These are phyloP conservation scores for Drosophila mulleri DNA, from an alignment of 2,888 invertebrate genomes.

Conservation along the genomic window DNA sequence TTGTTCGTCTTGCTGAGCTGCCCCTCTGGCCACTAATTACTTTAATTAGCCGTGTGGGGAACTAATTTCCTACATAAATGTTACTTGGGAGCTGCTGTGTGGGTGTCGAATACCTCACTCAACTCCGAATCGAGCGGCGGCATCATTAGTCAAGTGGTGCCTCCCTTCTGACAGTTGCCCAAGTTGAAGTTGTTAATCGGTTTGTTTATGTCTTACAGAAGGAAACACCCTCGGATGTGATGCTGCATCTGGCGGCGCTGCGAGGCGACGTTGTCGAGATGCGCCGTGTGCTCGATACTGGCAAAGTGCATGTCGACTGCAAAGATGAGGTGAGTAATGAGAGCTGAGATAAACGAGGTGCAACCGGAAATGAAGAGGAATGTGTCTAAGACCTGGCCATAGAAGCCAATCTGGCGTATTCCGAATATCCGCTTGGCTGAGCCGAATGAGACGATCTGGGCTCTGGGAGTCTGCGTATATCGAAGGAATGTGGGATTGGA, in stretches of 20 bases:
- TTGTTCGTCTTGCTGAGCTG: slow-evolving; percentile 9
- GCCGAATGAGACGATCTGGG: neutral
- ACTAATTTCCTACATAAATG: slow-evolving; percentile 47
- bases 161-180: slow-evolving; percentile 51
- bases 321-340: slow-evolving; percentile 91
- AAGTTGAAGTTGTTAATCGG: slow-evolving; percentile 46
- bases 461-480: neutral
- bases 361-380: neutral
- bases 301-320: slow-evolving; percentile 97
- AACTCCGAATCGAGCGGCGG: neutral
- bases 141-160: slow-evolving; percentile 33
- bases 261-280: slow-evolving; percentile 93
- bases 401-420: neutral
- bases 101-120: slow-evolving; percentile 6
- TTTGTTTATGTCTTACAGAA: slow-evolving; percentile 88
- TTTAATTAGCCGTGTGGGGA: slow-evolving; percentile 42
- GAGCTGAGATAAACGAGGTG: neutral
- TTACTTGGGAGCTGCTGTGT: slow-evolving; percentile 25
- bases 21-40: slow-evolving; percentile 59
- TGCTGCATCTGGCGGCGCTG: slow-evolving; percentile 95
- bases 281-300: slow-evolving; percentile 93
- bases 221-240: slow-evolving; percentile 96
- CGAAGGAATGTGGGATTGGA: neutral
- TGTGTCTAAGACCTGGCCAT: neutral
- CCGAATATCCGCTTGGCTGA: neutral